A percentile compares a stretch with the other conserved stretches of the same genome.
Conservation (phyloP, 2,888 invertebrate species). For the Crocallis elinguaria region DNA sequence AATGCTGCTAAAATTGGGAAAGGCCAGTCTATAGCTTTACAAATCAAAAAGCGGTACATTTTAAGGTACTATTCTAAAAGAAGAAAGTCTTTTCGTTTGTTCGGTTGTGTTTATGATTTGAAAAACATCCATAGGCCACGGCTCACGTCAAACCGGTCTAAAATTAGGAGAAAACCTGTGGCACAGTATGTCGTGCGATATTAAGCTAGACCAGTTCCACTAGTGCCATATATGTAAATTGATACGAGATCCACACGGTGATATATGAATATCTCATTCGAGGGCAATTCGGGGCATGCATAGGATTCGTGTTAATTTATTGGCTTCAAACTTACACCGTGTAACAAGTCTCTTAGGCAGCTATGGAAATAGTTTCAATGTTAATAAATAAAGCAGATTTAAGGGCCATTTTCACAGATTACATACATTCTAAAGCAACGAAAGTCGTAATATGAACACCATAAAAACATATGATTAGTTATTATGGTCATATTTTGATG, state of each 20-base stretch:
- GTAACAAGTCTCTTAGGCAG: constrained; percentile 11
- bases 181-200: constrained; percentile 45
- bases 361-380: constrained; percentile 5
- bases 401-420: constrained; percentile 6
- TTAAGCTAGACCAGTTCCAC: constrained; percentile 46
- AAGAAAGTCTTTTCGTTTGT: constrained; percentile 34
- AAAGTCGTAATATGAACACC: not conserved
- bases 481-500: not conserved
- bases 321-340: constrained; percentile 8
- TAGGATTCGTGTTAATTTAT: constrained; percentile 26
- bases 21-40: constrained; percentile 35
- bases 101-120: constrained; percentile 43
- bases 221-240: constrained; percentile 51
- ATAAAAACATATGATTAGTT: constrained; percentile 1
- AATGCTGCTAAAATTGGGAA: constrained; percentile 47
- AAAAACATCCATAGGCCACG: constrained; percentile 55
- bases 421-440: not conserved
- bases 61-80: constrained; percentile 29
- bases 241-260: constrained; percentile 31
- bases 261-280: constrained; percentile 33
- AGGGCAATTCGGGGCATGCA: constrained; percentile 26
- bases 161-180: constrained; percentile 51
- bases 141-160: constrained; percentile 53
- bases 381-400: constrained; percentile 16
- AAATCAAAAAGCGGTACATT: constrained; percentile 36